Evolutionary conservation across 1,140 invertebrate species (phyloP).

Genomic region (Philopotamus ludificatus): DNA sequence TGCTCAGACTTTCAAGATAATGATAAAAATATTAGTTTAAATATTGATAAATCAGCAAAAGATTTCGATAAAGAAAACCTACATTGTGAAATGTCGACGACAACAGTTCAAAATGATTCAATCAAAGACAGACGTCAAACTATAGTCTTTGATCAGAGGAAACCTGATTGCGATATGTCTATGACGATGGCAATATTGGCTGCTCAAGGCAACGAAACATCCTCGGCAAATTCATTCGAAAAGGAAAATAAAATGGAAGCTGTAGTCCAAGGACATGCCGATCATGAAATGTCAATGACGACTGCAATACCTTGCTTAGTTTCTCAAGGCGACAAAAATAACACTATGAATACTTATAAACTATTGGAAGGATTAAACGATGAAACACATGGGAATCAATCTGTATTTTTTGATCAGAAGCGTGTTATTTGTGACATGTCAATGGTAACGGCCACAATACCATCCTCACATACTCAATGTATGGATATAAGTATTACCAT

Average conservation of each 20-base stretch:
- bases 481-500: no score
- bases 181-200: background rate
- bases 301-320: background rate
- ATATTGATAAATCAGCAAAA: conserved; percentile 8
- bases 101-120: background rate
- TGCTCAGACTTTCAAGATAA: background rate
- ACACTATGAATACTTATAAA: no score
- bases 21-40: conserved; percentile 12
- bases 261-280: conserved; percentile 8
- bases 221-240: background rate
- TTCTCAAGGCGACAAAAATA: no score
- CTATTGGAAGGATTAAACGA: no score
- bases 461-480: no score
- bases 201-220: background rate
- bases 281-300: conserved; percentile 11
- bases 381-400: conserved; percentile 22
- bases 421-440: conserved; percentile 17
- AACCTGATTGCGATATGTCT: conserved; percentile 28
- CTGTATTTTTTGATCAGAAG: conserved; percentile 22
- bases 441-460: background rate
- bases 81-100: background rate
- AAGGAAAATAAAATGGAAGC: conserved; percentile 4
- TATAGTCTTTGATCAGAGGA: conserved; percentile 19
- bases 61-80: conserved; percentile 7
- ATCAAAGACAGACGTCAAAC: conserved; percentile 9